Base-by-base conservation (phyloP, 2,888 invertebrate species). In the Trachelus iudaicus region DNA sequence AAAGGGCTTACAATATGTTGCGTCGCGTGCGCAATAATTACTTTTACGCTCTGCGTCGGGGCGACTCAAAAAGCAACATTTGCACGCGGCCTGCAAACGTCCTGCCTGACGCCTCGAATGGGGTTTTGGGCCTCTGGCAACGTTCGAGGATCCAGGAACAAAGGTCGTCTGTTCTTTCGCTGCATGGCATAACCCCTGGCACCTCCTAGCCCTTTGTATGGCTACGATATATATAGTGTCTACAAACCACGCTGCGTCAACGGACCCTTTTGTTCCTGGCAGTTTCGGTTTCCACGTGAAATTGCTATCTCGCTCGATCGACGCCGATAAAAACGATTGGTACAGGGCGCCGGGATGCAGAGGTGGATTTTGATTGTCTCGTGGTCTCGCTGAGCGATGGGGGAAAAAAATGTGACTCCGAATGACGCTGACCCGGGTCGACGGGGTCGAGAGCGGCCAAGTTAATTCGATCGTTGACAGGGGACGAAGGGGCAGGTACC, bases 151-250 rank as follows among this genome's bases (percentile, higher is more conserved):
- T 56, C 56, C 56, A 83, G 82, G 84, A 85, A 89, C 88, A 88
- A 89, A 89, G 87, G 85, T 83, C 86, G 86, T 81, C 85, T 84
- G 85, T 86, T 86, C 83, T 83, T 86, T 83, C 85, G 85, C 87
- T 81, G 82, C 87, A 84, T 86, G 88, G 85, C 84, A 85, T 56
- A 56, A 56, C 56, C 56, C 56, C 56, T 56, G 56, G 56, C 56
- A 23, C 23, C 56, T 56, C 56, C 56, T 56, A 6, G 56, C 56
- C 56, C 56, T 56, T 56, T 56, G 6, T 56, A 56, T 56, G 9
- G 56, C 4, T 56, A 23, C 56, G 23, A 56, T 56, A 56, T 35
- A 35, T 35, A 12, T 23, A 56, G 23, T 56, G 56, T 56, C 23
- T 23, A 56, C 56, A 56, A 56, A 56, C 56, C 56, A 23, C 23